These are phyloP conservation scores for Myrmecobius fasciatus DNA, from an alignment of 2,113 vertebrate species.

Conservation along the genomic window DNA sequence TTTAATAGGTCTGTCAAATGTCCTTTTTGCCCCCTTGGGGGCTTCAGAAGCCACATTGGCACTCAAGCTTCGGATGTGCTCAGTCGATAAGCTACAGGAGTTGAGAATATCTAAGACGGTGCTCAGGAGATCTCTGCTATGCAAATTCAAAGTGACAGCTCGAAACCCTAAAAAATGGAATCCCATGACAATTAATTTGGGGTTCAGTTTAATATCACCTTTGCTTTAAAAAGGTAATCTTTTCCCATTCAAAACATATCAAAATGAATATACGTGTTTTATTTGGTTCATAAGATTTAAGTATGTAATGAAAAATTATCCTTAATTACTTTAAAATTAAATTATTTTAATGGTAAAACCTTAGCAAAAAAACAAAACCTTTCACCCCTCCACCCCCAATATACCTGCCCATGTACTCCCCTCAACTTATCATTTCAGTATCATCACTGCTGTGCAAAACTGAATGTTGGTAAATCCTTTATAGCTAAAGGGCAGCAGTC, in stretches of 20 bases:
- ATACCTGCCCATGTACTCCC: background rate
- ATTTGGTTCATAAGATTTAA: background rate
- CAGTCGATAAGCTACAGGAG: conserved; percentile 93
- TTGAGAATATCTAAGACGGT: conserved; percentile 93
- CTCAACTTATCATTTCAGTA: background rate
- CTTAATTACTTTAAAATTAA: conserved; percentile 24
- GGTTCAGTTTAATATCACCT: conserved; percentile 46
- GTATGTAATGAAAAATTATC: background rate
- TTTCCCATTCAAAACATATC: conserved; percentile 41
- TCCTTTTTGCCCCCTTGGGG: conserved; percentile 68
- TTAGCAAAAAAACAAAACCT: background rate
- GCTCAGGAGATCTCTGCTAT: conserved; percentile 91
- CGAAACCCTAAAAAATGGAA: conserved; percentile 91
- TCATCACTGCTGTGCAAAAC: background rate
- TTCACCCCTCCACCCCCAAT: background rate
- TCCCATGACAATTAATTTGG: conserved; percentile 66
- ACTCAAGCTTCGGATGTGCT: conserved; percentile 87
- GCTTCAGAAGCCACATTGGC: conserved; percentile 67
- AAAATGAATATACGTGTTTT: conserved; percentile 37
- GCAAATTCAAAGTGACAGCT: conserved; percentile 93
- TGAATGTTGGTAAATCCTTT: background rate
- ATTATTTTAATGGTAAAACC: background rate
- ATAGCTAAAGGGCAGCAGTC: background rate
- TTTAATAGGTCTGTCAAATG: conserved; percentile 91
- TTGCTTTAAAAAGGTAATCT: conserved; percentile 37